phyloP scores from a whole-genome alignment of 2,888 invertebrate species.

The Biston betularia region DNA sequence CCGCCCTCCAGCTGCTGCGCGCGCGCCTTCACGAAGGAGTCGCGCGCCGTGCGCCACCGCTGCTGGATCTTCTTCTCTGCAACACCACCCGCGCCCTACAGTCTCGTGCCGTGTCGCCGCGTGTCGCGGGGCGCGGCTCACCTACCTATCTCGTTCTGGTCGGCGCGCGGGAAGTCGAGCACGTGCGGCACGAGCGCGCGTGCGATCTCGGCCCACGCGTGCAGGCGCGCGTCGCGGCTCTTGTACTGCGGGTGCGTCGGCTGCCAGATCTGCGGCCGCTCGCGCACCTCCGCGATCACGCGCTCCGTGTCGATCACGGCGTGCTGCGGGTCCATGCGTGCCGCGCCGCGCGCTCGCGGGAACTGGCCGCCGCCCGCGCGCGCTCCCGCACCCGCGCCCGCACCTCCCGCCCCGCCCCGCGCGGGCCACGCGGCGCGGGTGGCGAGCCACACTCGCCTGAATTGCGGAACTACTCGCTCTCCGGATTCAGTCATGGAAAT shows the following conservation, averaged over 20 bases:
- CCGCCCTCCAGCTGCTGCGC: constrained; percentile 5
- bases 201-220: constrained; percentile 22
- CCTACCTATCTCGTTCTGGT: constrained; percentile 28
- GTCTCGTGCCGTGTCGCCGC: neutral
- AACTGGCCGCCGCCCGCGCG: constrained; percentile 3
- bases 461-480: neutral
- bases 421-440: neutral
- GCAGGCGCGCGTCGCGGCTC: constrained; percentile 18
- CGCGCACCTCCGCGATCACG: constrained; percentile 30
- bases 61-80: constrained; percentile 33
- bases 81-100: neutral
- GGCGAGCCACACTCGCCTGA: neutral
- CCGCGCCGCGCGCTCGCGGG: constrained; percentile 1
- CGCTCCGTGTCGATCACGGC: constrained; percentile 31
- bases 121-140: neutral
- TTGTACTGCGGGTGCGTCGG: constrained; percentile 22
- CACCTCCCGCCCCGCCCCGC: neutral
- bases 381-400: constrained; percentile 3
- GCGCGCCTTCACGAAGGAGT: constrained; percentile 32
- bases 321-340: constrained; percentile 20
- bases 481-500: neutral
- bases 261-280: constrained; percentile 25
- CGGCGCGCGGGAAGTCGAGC: neutral
- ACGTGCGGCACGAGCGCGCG: constrained; percentile 10
- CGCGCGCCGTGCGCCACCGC: constrained; percentile 37